Evolutionary conservation across 2,113 vertebrate species (phyloP).

Genomic region (Bucco capensis): DNA sequence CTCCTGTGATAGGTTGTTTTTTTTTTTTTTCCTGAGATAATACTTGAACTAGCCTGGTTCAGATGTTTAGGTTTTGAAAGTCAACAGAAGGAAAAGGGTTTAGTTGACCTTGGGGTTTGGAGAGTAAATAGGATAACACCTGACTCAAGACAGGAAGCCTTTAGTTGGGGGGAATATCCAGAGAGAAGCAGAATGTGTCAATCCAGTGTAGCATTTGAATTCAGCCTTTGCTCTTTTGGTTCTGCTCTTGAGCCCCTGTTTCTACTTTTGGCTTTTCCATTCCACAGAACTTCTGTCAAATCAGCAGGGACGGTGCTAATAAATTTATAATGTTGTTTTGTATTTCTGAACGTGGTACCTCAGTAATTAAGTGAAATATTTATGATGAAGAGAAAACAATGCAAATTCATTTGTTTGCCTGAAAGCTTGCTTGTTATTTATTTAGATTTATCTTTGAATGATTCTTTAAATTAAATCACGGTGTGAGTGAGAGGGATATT

Average conservation of each 20-base stretch:
- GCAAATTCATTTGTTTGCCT: conserved; percentile 83
- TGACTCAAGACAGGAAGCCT: conserved; percentile 52
- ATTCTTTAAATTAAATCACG: conserved; percentile 69
- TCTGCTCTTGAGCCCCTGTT: conserved; percentile 51
- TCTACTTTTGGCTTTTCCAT: conserved; percentile 73
- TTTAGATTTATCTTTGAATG: conserved; percentile 77
- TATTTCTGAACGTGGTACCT: conserved; percentile 80
- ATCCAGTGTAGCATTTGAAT: conserved; percentile 53
- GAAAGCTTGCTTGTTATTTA: conserved; percentile 82
- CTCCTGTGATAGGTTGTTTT: conserved; percentile 17
- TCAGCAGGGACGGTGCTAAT: conserved; percentile 76
- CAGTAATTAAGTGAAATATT: conserved; percentile 86
- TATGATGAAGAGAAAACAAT: conserved; percentile 85
- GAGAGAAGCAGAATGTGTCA: not conserved
- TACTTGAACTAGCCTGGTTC: not conserved
- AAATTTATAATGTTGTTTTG: conserved; percentile 84
- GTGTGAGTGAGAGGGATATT: conserved; percentile 57
- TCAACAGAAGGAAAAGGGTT: conserved; percentile 43
- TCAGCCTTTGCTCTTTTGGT: conserved; percentile 39
- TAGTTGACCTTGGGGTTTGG: conserved; percentile 53
- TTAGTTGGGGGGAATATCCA: conserved; percentile 24
- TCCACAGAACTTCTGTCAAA: conserved; percentile 72
- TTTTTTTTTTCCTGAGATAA: not conserved
- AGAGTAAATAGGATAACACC: conserved; percentile 60
- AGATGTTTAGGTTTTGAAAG: conserved; percentile 56